These are phyloP conservation scores for Tyrophagus putrescentiae DNA, from an alignment of 1,140 invertebrate genomes.

Conservation along the genomic window DNA sequence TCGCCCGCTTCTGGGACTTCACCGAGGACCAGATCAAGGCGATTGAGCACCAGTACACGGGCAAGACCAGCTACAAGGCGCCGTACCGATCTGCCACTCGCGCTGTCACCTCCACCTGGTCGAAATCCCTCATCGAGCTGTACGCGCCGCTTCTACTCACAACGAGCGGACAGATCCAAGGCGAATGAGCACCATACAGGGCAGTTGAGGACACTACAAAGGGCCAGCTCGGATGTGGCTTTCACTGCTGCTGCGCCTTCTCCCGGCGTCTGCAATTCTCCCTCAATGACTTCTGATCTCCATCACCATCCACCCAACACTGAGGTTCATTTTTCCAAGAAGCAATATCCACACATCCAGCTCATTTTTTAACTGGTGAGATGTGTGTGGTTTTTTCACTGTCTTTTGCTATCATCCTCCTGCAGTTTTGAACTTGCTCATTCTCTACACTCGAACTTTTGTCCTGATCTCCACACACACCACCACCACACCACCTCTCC, in stretches of 20 bases:
- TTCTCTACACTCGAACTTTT: too few species aligned
- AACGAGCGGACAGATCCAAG: conserved; percentile 44
- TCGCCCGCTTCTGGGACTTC: conserved; percentile 54
- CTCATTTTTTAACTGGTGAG: too few species aligned
- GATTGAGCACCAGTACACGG: conserved; percentile 61
- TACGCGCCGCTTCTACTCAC: conserved; percentile 44
- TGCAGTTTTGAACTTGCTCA: too few species aligned
- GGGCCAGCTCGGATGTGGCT: neutral
- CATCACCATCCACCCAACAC: too few species aligned
- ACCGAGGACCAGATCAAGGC: conserved; percentile 53
- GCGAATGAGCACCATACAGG: conserved; percentile 26
- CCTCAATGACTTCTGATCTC: too few species aligned
- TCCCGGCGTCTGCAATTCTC: neutral
- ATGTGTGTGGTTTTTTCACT: too few species aligned
- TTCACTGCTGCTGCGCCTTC: neutral
- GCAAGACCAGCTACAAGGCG: conserved; percentile 51
- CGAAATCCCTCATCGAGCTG: conserved; percentile 46
- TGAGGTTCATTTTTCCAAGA: too few species aligned
- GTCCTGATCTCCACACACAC: too few species aligned
- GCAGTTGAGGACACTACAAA: too few species aligned
- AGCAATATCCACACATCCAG: too few species aligned
- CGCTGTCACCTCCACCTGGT: conserved; percentile 46
- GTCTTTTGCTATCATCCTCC: too few species aligned
- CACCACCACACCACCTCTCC: too few species aligned
- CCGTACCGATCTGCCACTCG: conserved; percentile 31